A percentile compares a stretch with the other conserved stretches of the same genome.
phyloP scores from a whole-genome alignment of 1,140 invertebrate species.

The Homarus americanus region DNA sequence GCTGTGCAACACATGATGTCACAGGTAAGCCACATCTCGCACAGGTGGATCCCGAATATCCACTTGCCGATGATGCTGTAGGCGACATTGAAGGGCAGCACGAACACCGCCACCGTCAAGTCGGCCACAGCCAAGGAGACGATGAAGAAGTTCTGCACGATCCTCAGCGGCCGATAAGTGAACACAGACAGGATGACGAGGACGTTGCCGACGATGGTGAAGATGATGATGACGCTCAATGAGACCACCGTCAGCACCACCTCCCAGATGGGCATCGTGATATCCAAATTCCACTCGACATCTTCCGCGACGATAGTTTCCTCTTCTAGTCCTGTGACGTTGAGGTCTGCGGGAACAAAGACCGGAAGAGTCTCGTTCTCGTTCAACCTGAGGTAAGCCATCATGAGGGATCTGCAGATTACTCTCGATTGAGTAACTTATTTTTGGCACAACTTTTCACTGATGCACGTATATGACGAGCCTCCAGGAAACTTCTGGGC shows the following conservation, averaged over 20 bases:
- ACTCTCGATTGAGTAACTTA: background rate
- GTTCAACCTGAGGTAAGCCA: constrained; percentile 20
- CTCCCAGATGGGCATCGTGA: constrained; percentile 82
- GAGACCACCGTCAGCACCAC: constrained; percentile 86
- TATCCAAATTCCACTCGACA: background rate
- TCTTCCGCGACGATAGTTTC: background rate
- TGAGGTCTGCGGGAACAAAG: constrained; percentile 40
- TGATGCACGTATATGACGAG: background rate
- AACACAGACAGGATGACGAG: constrained; percentile 97
- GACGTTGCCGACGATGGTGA: constrained; percentile 95
- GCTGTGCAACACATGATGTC: constrained; percentile 98
- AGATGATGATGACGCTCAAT: constrained; percentile 88
- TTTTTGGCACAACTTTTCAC: background rate
- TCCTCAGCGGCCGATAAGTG: constrained; percentile 94
- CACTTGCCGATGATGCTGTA: constrained; percentile 93
- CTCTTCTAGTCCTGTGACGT: constrained; percentile 49
- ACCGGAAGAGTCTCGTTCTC: constrained; percentile 31
- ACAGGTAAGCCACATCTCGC: constrained; percentile 97
- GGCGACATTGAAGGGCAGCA: constrained; percentile 97
- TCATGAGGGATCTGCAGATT: background rate
- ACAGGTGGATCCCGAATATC: constrained; percentile 93
- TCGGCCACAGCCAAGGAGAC: constrained; percentile 97
- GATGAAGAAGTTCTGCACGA: constrained; percentile 99
- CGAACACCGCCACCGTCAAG: constrained; percentile 94
- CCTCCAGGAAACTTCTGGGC: background rate